Base-by-base conservation (phyloP, 2,797 vertebrate genomes). In the Coranthus polyacanthus region DNA sequence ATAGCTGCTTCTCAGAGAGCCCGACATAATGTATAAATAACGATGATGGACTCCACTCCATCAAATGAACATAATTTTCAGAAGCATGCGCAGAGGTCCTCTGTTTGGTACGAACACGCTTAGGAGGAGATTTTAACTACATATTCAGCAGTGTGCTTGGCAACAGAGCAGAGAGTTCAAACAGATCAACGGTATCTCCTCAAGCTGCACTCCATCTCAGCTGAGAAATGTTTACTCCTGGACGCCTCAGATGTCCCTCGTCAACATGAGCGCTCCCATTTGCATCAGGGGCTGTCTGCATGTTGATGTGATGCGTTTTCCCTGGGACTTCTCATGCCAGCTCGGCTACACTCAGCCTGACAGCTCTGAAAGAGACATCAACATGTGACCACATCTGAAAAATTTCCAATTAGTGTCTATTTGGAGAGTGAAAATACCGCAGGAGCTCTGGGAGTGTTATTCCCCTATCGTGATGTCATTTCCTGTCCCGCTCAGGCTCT, bases 21-120 rank as follows among this genome's bases (percentile, higher is more conserved):
- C 24, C 39, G 1, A 47, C 72, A 72, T 75, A 81, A 82, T 22
- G 78, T 66, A 70, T 75, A 72, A 82, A 83, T 78, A 79, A 84
- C 39, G 70, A 87, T 68, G 46, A 41, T 0, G 49, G 61, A 5
- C 73, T 77, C 26, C 9, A 17, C 75, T 84, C 68, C 62, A 50
- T 83, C 71, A 59, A 7, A 51, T 7, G 3, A 12, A 44, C 53
- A 8, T 34, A 43, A 13, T 37, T 68, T 62, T 62, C 56, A 53
- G 60, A 22, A 42, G 2, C 41, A 15, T 3, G 42, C 43, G 39
- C 52, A 10, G 39, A 38, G 52, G 29, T n/a, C 38, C 21, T 49
- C n/a, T n/a, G n/a, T n/a, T 52, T 56, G 69, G 66, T 20, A 51
- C 5, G 47, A 68, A 54, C 20, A 0, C 8, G 66, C 55, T 20